Percentiles rank a stretch among this genome's conserved stretches.
These are phyloP conservation scores for Limnephilus lunatus DNA, from an alignment of 2,888 invertebrate species.

Conservation along the genomic window DNA sequence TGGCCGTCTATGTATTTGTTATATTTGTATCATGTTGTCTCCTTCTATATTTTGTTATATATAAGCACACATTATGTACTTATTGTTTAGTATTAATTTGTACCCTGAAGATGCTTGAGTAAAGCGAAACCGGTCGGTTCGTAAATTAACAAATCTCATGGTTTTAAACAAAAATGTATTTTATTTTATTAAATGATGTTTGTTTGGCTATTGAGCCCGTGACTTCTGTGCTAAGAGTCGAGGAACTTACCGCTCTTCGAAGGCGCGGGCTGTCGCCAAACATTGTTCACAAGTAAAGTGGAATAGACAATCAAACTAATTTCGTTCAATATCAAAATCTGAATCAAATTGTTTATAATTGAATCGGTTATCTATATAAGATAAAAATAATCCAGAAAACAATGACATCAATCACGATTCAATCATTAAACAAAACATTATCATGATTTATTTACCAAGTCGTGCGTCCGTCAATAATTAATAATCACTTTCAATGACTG, in stretches of 20 bases:
- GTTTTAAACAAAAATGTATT: no score
- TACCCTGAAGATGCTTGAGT: no score
- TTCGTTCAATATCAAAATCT: neutral
- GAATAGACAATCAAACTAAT: neutral
- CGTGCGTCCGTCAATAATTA: neutral
- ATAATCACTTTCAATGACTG: neutral
- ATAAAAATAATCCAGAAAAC: neutral
- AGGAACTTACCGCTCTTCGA: neutral
- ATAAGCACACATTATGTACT: no score
- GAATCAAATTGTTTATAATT: neutral
- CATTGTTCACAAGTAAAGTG: neutral
- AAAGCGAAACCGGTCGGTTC: no score
- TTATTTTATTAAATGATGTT: no score
- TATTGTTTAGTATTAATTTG: no score
- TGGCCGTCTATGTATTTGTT: no score
- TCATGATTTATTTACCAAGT: neutral
- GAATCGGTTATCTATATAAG: neutral
- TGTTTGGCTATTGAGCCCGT: neutral
- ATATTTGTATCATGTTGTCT: no score
- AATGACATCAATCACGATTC: neutral
- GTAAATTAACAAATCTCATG: no score
- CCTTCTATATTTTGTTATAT: no score
- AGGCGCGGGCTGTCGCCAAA: neutral
- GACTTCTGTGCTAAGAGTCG: neutral
- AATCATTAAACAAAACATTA: neutral